Base-by-base conservation (phyloP, 1,140 invertebrate genomes). In the Drosophila simulans region DNA sequence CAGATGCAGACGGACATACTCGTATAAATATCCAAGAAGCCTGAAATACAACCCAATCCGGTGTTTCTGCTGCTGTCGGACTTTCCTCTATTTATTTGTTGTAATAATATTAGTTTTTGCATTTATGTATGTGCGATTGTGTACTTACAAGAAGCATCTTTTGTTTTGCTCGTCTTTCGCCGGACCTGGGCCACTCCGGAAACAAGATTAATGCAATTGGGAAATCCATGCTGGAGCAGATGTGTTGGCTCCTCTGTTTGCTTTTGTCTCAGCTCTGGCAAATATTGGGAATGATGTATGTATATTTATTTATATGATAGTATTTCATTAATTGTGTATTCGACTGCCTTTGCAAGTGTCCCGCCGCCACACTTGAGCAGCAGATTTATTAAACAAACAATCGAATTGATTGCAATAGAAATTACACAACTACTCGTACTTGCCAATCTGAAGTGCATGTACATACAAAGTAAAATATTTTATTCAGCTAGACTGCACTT, bases 181-280 rank as follows among this genome's bases (percentile, higher is more conserved):
- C 68, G 58, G 63, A 53, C 43, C 20, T 13, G 39, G 31, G 34
- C 34, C 31, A 45, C 40, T 49, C 31, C 48, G 69, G 64, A 88
- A 88, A 64, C 52, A 72, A 75, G 75, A 86, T 83, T 83, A 86
- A 86, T 86, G 79, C 82, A 88, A 82, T 86, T 86, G 82, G 78
- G 82, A 81, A 85, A 81, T 75, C 43, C 48, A 69, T 46, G 63
- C 51, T 62, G 51, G 58, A 46, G 42, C 69, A 77, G 48, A 66
- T 65, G 48, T 37, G 43, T 15, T 49, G 34, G 39, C 40, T 58
- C 51, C 55, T 46, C 46, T 77, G 64, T 77, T 77, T 77, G 43
- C 43, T 52, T 43, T 53, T 51, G 63, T 43, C 20, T 4, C 48
- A 31, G 56, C 27, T 54, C 48, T 43, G 63, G 25, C 71, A 58